Evolutionary conservation across 2,888 invertebrate species (phyloP), one percentile per base, ranked within the genome.

Genomic region (Drosophila paranaensis): DNA sequence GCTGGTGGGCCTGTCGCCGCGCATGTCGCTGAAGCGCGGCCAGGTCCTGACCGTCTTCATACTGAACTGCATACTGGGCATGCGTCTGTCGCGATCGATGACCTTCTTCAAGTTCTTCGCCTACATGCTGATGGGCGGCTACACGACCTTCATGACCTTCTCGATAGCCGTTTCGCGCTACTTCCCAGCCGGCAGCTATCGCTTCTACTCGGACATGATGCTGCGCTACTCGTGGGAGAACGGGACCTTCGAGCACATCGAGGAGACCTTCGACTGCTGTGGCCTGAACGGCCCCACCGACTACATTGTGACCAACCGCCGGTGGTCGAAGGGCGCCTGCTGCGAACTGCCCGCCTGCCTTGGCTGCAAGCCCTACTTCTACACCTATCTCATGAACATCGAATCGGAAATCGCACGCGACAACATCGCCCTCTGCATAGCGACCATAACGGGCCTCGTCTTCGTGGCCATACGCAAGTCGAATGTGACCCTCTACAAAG

Each of bases 361-460:
- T 0, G 82, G 84, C 8, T 85, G 85, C 30, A 0, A 40, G 0
- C 37, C 11, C 57, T 86, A 11, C 20, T 20, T 20, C 20, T 33
- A 39, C 6, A 5, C 42, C 0, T 71, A 43, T 45, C 20, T 84
- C 11, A 30, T 25, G 16, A 43, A 10, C 5, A 57, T 84, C 3
- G 69, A 82, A n/a, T 69, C 33, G 68, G 81, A 84, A 50, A 75
- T 79, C 3, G 66, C 71, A 1, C 71, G 84, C 6, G 82, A 86
- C 51, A 84, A 77, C 64, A 58, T 71, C 3, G 71, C 74, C 6
- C 16, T 77, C 2, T 64, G 75, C 25, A 4, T 66, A 3, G 50
- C 67, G 3, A 13, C 73, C 2, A 6, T 54, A 0, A 30, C 74
- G n/a, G 79, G 53, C 0, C 1, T 82, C 40, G 4, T 63, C 0